These are phyloP conservation scores for Eonycteris spelaea DNA, from an alignment of 2,113 vertebrate species.

Conservation along the genomic window DNA sequence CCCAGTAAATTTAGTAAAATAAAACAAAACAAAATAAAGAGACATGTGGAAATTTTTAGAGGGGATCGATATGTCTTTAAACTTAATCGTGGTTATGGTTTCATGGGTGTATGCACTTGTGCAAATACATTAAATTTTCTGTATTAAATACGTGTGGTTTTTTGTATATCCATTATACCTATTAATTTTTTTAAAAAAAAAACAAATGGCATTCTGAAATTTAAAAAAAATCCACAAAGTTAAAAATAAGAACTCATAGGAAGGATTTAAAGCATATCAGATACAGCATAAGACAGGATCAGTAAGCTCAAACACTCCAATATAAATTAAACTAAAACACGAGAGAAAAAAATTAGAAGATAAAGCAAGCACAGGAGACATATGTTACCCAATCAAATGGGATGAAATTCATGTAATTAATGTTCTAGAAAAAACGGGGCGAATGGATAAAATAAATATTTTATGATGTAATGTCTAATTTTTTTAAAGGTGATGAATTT, in stretches of 20 bases:
- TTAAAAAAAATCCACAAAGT: neutral
- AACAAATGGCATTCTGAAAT: neutral
- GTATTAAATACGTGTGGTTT: neutral
- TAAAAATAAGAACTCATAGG: neutral
- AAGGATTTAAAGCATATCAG: neutral
- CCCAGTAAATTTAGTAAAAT: too few relatives aligned
- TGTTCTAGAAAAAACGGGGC: neutral
- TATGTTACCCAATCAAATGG: neutral
- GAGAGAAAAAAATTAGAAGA: neutral
- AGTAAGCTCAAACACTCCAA: neutral
- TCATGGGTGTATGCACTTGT: neutral
- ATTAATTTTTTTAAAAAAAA: neutral
- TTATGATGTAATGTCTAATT: neutral
- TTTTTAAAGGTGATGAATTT: neutral
- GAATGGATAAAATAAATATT: neutral
- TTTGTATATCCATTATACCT: neutral
- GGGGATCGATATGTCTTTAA: too few relatives aligned
- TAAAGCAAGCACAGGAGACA: neutral
- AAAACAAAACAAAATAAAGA: too few relatives aligned
- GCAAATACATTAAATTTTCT: neutral
- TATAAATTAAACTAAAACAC: neutral
- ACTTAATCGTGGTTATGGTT: too few relatives aligned
- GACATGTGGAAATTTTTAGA: too few relatives aligned
- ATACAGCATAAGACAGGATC: neutral
- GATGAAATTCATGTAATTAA: neutral